Base-by-base conservation (phyloP, 2,797 vertebrate species). In the Eupleurogrammus muticus region DNA sequence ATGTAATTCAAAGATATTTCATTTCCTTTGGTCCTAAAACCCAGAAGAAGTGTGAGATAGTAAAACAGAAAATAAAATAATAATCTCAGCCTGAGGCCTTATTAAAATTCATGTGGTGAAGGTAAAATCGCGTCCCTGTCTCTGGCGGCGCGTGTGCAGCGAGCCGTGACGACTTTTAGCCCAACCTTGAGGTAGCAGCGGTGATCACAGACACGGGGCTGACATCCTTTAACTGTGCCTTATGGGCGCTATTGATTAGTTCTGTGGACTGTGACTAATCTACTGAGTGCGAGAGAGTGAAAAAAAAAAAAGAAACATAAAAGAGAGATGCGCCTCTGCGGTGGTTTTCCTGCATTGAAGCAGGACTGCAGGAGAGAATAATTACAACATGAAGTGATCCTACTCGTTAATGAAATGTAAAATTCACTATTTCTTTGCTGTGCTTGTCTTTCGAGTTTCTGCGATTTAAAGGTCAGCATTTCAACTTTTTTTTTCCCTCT, bases 241-340 rank as follows among this genome's bases (percentile, higher is more conserved):
- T 56, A 75, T 60, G 70, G 64, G 61, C 8, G 10, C 44, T 51
- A 58, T 62, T 83, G 88, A 89, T 90, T 79, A 56, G 66, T 34
- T 50, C 61, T 24, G 54, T 50, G 80, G 79, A 58, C 71, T 60
- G 62, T 70, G 85, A 70, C 70, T 79, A 68, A 84, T 50, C 60
- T 58, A 71, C 73, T 63, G 47, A 63, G 68, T 8, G 54, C n/a
- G n/a, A n/a, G n/a, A n/a, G 28, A 70, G 9, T 50, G 58, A 56
- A 56, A 75, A 32, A 1, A 66, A 28, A 28, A 28, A 28, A 6
- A 28, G 28, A 40, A 16, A 71, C 38, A 58, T 21, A 28, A 28
- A 6, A 28, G 28, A 40, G 19, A 71, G 46, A 58, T 21, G 24
- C 13, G 50, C 3, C 72, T 38, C 59, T 19, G n/a, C 53, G 23